Conservation (phyloP, 2,888 invertebrate genomes). For the Temnothorax unifasciatus region DNA sequence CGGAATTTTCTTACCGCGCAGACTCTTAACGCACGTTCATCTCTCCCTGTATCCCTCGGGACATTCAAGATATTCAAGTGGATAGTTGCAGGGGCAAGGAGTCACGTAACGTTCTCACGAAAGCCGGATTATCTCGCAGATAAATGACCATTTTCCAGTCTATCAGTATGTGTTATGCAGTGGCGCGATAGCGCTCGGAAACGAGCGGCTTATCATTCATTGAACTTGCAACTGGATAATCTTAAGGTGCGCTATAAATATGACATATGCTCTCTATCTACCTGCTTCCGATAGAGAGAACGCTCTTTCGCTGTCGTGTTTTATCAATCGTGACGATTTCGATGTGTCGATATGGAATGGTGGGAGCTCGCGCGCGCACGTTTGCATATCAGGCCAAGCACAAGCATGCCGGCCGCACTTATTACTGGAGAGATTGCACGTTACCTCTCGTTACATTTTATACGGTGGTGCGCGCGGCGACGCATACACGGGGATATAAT, state of each 20-base stretch:
- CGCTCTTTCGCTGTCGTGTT: conserved; percentile 8
- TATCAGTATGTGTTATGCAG: neutral
- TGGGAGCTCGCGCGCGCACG: conserved; percentile 62
- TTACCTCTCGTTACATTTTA: conserved; percentile 74
- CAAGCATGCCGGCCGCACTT: conserved; percentile 69
- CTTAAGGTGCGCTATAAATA: neutral
- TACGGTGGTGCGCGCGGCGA: conserved; percentile 44
- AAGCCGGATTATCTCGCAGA: conserved; percentile 6
- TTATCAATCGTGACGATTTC: conserved; percentile 39
- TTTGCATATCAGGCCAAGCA: conserved; percentile 69
- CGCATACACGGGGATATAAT: neutral
- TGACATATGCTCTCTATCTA: neutral
- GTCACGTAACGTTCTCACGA: conserved; percentile 39
- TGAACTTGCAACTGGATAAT: conserved; percentile 17
- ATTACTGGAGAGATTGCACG: conserved; percentile 78
- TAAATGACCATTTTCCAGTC: conserved; percentile 31
- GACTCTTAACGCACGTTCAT: conserved; percentile 42
- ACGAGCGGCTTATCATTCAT: conserved; percentile 7
- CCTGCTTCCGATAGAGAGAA: neutral
- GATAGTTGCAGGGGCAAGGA: neutral
- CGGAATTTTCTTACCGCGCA: neutral
- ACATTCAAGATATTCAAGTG: conserved; percentile 20
- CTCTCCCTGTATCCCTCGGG: conserved; percentile 12
- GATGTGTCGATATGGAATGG: conserved; percentile 39
- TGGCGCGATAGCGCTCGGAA: neutral